A percentile compares a stretch with the other conserved stretches of the same genome.
phyloP scores from a whole-genome alignment of 92 coral and sea anemone species.

The Palythoa caribaeorum region DNA sequence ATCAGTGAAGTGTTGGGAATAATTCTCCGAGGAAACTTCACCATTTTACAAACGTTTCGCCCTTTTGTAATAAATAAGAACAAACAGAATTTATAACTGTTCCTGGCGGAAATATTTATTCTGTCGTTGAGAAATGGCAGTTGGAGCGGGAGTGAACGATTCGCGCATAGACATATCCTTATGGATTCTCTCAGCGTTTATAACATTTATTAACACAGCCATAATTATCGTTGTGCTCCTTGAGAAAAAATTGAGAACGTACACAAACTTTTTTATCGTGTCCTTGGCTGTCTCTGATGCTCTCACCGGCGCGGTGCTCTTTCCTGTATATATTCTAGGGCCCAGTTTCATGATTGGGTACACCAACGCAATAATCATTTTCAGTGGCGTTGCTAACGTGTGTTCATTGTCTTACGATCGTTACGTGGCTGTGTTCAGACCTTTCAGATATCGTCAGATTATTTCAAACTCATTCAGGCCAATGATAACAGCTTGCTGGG shows the following conservation, averaged over 20 bases:
- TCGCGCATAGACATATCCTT: conserved; percentile 9
- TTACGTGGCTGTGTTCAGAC: conserved; percentile 30
- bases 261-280: conserved; percentile 28
- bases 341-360: conserved; percentile 25
- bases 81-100: not conserved
- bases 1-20: not conserved
- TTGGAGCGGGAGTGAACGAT: conserved; percentile 21
- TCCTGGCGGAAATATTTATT: not conserved
- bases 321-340: conserved; percentile 34
- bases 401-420: conserved; percentile 34
- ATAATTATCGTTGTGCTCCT: conserved; percentile 28
- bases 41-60: not conserved
- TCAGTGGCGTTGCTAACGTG: conserved; percentile 44
- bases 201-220: not conserved
- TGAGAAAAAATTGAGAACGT: conserved; percentile 20
- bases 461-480: conserved; percentile 26
- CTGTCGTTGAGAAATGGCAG: conserved; percentile 6
- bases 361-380: conserved; percentile 23
- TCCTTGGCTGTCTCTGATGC: conserved; percentile 37
- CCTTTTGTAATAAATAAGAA: not conserved
- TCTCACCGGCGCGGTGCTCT: conserved; percentile 37
- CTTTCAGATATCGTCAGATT: conserved; percentile 23
- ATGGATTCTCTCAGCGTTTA: conserved; percentile 26
- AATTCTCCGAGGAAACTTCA: not conserved
- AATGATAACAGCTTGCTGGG: conserved; percentile 13